A percentile compares a stretch with the other conserved stretches of the same genome.
phyloP scores from a whole-genome alignment of 2,888 invertebrate genomes.

The Steromphala cineraria region DNA sequence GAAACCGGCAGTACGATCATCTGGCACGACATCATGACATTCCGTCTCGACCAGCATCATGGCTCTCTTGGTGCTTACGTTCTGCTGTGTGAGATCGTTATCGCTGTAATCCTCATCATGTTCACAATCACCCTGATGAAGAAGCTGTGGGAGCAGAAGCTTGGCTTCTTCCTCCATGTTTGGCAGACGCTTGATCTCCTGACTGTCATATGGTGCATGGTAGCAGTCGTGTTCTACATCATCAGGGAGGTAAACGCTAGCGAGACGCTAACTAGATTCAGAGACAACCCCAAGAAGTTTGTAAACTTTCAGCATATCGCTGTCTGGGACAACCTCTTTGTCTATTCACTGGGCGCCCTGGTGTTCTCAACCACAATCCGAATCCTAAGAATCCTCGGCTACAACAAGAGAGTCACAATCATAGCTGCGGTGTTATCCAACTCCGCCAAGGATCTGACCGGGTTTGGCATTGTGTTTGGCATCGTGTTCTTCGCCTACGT shows the following conservation, averaged over 20 bases:
- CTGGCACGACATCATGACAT: conserved; percentile 48
- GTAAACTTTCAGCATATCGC: conserved; percentile 74
- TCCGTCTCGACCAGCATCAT: conserved; percentile 44
- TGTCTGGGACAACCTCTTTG: conserved; percentile 73
- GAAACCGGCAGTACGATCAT: conserved; percentile 50
- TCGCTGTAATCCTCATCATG: conserved; percentile 27
- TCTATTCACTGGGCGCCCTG: conserved; percentile 45
- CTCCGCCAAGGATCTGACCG: conserved; percentile 72
- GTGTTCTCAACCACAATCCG: conserved; percentile 55
- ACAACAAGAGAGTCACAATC: conserved; percentile 76
- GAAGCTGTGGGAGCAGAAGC: conserved; percentile 42
- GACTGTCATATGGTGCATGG: conserved; percentile 69
- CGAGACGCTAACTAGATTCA: conserved; percentile 42
- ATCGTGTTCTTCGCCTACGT: conserved; percentile 70
- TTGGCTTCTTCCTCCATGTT: conserved; percentile 68
- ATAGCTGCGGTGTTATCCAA: conserved; percentile 74
- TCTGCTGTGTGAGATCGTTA: conserved; percentile 43
- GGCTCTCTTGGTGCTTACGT: conserved; percentile 46
- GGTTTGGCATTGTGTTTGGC: conserved; percentile 75
- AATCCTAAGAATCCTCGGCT: conserved; percentile 73
- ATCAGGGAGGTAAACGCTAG: conserved; percentile 50
- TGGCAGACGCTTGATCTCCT: conserved; percentile 74
- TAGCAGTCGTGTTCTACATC: conserved; percentile 65
- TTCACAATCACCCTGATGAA: conserved; percentile 39
- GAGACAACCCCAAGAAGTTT: conserved; percentile 50